Evolutionary conservation across 1,140 invertebrate genomes (phyloP).

Genomic region (Drosophila neocordata): DNA sequence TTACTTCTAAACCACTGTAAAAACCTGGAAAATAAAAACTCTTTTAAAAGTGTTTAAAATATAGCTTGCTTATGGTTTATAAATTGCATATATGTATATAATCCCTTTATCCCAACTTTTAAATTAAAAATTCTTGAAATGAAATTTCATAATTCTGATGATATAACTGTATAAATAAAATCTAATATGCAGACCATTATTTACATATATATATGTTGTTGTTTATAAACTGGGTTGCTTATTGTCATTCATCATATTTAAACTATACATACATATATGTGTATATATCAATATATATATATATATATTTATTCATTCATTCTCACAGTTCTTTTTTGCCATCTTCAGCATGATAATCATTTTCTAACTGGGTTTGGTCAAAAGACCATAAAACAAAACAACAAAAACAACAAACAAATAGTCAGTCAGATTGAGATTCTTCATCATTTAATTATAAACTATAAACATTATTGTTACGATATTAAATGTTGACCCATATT

Average conservation of each 20-base stretch:
- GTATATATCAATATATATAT: no score
- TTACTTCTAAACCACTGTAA: no score
- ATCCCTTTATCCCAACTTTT: no score
- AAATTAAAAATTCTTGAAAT: neutral
- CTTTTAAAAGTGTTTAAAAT: no score
- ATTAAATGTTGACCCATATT: slow-evolving; percentile 43
- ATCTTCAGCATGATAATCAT: slow-evolving; percentile 33
- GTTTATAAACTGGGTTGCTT: slow-evolving; percentile 49
- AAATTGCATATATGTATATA: no score
- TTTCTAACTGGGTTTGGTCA: slow-evolving; percentile 49
- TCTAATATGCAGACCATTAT: neutral
- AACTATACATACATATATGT: no score
- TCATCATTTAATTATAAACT: slow-evolving; percentile 6
- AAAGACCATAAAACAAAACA: slow-evolving; percentile 12
- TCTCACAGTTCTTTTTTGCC: slow-evolving; percentile 54
- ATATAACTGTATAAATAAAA: slow-evolving; percentile 23
- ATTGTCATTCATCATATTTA: neutral
- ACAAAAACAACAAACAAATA: neutral
- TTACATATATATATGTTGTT: slow-evolving; percentile 36
- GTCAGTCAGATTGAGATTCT: neutral
- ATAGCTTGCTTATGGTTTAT: no score
- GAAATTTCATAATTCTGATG: neutral
- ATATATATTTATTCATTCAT: slow-evolving; percentile 23
- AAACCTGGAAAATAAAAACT: no score
- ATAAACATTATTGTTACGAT: slow-evolving; percentile 5